A percentile compares a stretch with the other conserved stretches of the same genome.
Conservation (phyloP, 2,113 vertebrate species). For the Pyxicephalus adspersus region DNA sequence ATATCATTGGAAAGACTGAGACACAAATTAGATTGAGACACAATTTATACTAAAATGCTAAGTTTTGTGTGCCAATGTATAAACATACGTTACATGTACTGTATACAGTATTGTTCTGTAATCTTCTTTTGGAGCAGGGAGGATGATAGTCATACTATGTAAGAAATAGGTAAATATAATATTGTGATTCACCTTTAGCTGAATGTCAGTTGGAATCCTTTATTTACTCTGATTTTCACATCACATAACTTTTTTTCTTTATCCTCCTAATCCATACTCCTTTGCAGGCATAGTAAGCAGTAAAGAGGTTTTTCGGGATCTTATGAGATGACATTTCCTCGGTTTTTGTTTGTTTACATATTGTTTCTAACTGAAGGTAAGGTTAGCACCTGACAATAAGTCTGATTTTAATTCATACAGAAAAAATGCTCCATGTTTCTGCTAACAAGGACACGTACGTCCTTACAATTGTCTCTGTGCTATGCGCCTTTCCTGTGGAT, state of each 20-base stretch:
- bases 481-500: neutral
- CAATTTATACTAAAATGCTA: too few species aligned
- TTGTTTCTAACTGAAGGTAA: constrained; percentile 26
- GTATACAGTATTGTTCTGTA: constrained; percentile 20
- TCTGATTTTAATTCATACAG: neutral
- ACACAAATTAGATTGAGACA: neutral
- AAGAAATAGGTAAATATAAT: constrained; percentile 42
- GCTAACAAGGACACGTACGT: too few species aligned
- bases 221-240: constrained; percentile 37
- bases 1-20: too few species aligned
- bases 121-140: constrained; percentile 7
- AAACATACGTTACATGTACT: too few species aligned
- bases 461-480: neutral
- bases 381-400: neutral
- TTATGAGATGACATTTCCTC: constrained; percentile 48
- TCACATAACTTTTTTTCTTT: constrained; percentile 36
- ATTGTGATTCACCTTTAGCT: constrained; percentile 43
- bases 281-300: constrained; percentile 30
- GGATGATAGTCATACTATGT: constrained; percentile 6
- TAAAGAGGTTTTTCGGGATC: constrained; percentile 9
- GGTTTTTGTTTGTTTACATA: constrained; percentile 38
- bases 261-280: constrained; percentile 37
- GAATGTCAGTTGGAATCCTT: constrained; percentile 44
- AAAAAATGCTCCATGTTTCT: neutral
- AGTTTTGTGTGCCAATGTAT: too few species aligned